These are phyloP conservation scores for Epizoanthus illoricatus DNA, from an alignment of 92 coral and sea anemone genomes.

Conservation along the genomic window DNA sequence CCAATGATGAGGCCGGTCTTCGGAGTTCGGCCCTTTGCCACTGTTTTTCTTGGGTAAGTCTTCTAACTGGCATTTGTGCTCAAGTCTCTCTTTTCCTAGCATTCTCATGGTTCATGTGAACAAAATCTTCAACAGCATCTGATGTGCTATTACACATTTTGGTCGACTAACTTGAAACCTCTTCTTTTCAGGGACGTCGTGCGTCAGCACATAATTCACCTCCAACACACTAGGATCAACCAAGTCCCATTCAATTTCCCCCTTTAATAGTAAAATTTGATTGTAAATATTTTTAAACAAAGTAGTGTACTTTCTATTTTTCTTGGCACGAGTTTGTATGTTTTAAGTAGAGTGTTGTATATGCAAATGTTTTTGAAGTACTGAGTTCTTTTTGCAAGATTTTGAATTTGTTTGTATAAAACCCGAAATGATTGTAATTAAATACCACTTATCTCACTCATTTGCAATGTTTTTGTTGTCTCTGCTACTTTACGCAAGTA, in stretches of 20 bases:
- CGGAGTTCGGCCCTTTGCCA: not conserved
- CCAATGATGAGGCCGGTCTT: not conserved
- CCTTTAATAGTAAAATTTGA: no score
- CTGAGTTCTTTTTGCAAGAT: no score
- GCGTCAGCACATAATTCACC: not conserved
- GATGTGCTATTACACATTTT: not conserved
- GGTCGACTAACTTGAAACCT: not conserved
- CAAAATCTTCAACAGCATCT: not conserved
- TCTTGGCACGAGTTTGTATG: no score
- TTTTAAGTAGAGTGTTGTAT: no score
- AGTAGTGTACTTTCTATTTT: no score
- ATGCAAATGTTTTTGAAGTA: no score
- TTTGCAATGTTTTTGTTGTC: no score
- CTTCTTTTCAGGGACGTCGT: slow-evolving; percentile 15
- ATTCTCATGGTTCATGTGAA: not conserved
- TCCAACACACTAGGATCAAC: not conserved
- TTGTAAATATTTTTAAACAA: no score
- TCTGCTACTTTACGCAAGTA: no score
- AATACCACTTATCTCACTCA: no score
- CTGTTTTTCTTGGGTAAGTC: not conserved
- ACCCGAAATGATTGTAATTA: no score
- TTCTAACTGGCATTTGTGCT: not conserved
- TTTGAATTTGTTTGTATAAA: no score
- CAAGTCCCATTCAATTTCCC: not conserved
- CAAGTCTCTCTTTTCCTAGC: not conserved